Conservation (phyloP, 2,797 vertebrate species). For the Cryptoblepharus egeriae region DNA sequence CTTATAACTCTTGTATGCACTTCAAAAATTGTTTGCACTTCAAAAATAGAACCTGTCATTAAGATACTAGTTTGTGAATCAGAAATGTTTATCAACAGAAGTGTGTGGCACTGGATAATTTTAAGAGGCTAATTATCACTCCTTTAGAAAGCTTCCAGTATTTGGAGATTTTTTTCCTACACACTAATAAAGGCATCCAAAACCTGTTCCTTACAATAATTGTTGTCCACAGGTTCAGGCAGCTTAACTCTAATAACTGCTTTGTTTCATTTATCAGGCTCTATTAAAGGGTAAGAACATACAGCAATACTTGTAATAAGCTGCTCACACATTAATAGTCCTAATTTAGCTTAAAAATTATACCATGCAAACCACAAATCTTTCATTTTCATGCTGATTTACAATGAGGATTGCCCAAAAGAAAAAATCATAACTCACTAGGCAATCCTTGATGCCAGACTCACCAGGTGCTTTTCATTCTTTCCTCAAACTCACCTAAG, state of each 20-base stretch:
- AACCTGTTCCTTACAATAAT: constrained; percentile 58
- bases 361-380: not conserved
- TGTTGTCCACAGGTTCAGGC: constrained; percentile 31
- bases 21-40: constrained; percentile 38
- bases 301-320: not conserved
- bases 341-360: not conserved
- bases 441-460: not conserved
- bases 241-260: constrained; percentile 8
- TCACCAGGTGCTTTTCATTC: not conserved
- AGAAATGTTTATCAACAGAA: constrained; percentile 51
- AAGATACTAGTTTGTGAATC: constrained; percentile 14
- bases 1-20: not conserved
- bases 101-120: constrained; percentile 36
- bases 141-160: constrained; percentile 47
- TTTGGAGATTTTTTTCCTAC: constrained; percentile 44
- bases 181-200: constrained; percentile 50
- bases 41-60: constrained; percentile 22
- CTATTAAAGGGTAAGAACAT: constrained; percentile 34
- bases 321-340: not conserved
- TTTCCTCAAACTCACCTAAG: not conserved
- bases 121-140: constrained; percentile 45
- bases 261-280: constrained; percentile 38
- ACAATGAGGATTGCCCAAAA: not conserved
- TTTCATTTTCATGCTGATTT: not conserved
- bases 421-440: not conserved